These are phyloP conservation scores for Amaurobius ferox DNA, from an alignment of 2,888 invertebrate species.

Conservation along the genomic window DNA sequence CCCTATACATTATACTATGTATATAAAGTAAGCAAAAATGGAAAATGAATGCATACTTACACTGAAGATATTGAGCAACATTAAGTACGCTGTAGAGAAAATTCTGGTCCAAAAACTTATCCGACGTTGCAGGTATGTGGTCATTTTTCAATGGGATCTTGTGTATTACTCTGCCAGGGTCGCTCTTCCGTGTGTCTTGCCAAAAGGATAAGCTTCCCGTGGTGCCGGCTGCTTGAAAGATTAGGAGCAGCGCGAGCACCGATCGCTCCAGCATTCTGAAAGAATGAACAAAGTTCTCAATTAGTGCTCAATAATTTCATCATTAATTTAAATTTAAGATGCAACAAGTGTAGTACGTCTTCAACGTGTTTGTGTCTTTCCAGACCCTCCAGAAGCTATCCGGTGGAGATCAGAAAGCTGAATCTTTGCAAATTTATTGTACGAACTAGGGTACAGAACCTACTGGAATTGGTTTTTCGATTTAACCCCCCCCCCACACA, in stretches of 20 bases:
- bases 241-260: slow-evolving; percentile 64
- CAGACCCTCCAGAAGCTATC: no score
- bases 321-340: no score
- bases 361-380: no score
- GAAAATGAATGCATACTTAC: slow-evolving; percentile 59
- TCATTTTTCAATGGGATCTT: slow-evolving; percentile 60
- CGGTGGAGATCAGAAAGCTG: no score
- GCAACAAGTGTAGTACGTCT: no score
- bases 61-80: slow-evolving; percentile 73
- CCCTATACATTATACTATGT: no score
- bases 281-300: neutral
- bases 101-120: slow-evolving; percentile 57
- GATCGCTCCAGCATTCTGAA: slow-evolving; percentile 67
- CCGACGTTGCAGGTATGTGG: neutral
- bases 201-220: neutral
- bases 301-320: no score
- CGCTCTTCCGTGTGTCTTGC: slow-evolving; percentile 25
- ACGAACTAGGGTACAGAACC: no score
- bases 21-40: no score
- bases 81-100: slow-evolving; percentile 72
- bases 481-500: no score
- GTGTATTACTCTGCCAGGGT: slow-evolving; percentile 58
- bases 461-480: no score
- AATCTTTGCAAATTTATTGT: no score
- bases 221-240: slow-evolving; percentile 30